Base-by-base conservation (phyloP, 2,888 invertebrate genomes). In the Synanthedon tipuliformis region DNA sequence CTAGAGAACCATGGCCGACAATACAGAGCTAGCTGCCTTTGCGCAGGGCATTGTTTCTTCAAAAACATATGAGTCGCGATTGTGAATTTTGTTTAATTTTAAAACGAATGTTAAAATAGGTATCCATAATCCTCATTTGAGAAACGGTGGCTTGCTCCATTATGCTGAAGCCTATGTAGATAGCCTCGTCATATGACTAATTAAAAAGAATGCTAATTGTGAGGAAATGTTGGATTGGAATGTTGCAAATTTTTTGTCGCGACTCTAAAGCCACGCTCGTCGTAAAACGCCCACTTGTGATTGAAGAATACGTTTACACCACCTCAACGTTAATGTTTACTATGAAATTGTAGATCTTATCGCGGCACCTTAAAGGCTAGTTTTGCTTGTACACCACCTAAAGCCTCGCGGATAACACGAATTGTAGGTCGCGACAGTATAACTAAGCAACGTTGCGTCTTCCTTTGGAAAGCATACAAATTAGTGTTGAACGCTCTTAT, bases 261-360 rank as follows among this genome's bases (percentile, higher is more conserved):
- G 48, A 48, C 55, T 56, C 54, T 56, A 59, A 58, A 58, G 58
- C 4, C 16, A 49, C 59, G 57, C 53, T 49, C 56, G 55, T 58
- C 58, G 56, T 62, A 62, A 59, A 62, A 56, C 57, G 53, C 59
- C 61, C 57, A 55, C 57, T 58, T 52, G 57, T 56, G 57, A 57
- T 61, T 58, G 58, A 56, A 55, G 59, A 57, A 61, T 57, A 59
- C 53, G 51, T 23, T 16, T 16, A 12, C 23, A 18, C 49, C 5
- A 16, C 45, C 45, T 45, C 15, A 41, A 13, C 45, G 11, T 45
- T 45, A 45, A 45, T 13, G 13, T n/a, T n/a, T 13, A 45, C 34
- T 34, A 13, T 13, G 11, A 45, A 45, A 15, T 13, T 13, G 3
- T n/a, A 45, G 13, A 45, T 45, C 45, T 45, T 45, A 45, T 4